A percentile compares a stretch with the other conserved stretches of the same genome.
Evolutionary conservation across 2,888 invertebrate genomes (phyloP).

Genomic region (Yponomeuta plumbellus): DNA sequence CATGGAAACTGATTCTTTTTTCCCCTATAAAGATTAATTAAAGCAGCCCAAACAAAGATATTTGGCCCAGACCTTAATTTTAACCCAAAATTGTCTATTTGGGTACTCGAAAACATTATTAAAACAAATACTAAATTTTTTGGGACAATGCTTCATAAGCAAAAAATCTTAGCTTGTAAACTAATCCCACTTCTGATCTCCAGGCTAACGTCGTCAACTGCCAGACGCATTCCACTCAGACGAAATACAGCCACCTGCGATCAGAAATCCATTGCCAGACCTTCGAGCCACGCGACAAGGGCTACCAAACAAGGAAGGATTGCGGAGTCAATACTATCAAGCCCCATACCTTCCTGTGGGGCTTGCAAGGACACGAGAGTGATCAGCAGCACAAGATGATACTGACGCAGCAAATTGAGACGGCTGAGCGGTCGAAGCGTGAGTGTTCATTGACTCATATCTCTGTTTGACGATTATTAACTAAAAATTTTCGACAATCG

Average conservation of each 20-base stretch:
- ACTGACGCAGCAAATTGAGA: constrained; percentile 27
- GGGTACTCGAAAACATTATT: too few species aligned
- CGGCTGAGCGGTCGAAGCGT: constrained; percentile 38
- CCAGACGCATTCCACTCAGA: constrained; percentile 82
- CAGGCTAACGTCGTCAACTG: constrained; percentile 79
- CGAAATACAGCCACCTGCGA: constrained; percentile 79
- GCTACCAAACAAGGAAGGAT: constrained; percentile 17
- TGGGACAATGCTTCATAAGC: too few species aligned
- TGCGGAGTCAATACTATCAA: constrained; percentile 37
- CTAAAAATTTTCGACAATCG: too few species aligned
- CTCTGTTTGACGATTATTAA: too few species aligned
- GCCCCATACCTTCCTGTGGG: constrained; percentile 70
- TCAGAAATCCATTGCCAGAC: constrained; percentile 80
- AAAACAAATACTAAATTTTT: too few species aligned
- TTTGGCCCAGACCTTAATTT: too few species aligned
- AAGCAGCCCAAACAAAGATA: too few species aligned
- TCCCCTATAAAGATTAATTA: too few species aligned
- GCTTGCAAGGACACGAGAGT: constrained; percentile 73
- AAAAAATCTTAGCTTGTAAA: too few species aligned
- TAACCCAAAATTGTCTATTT: too few species aligned
- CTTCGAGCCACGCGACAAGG: constrained; percentile 52
- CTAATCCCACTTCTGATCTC: constrained; percentile 23
- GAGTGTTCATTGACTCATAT: background rate
- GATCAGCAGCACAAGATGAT: constrained; percentile 70
- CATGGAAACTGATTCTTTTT: too few species aligned